A percentile compares a stretch with the other conserved stretches of the same genome.
Evolutionary conservation across 2,113 vertebrate species (phyloP).

Genomic region (Rhabdornis inornatus): DNA sequence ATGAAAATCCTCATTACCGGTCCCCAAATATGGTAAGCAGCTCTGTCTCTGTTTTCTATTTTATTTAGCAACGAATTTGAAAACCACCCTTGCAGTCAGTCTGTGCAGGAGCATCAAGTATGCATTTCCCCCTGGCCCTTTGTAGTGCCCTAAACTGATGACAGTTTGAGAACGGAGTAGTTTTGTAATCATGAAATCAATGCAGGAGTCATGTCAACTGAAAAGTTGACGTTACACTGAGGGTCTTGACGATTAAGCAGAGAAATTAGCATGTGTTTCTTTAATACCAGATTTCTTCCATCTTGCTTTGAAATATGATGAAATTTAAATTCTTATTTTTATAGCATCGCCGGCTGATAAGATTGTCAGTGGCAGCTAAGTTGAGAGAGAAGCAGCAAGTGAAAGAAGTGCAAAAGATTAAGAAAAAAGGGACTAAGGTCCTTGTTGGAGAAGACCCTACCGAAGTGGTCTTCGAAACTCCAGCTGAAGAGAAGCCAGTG

Average conservation of each 20-base stretch:
- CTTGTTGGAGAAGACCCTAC: constrained; percentile 81
- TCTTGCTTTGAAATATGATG: neutral
- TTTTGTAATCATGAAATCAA: neutral
- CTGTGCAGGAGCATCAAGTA: neutral
- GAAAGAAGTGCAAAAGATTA: constrained; percentile 84
- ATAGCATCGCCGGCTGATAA: constrained; percentile 84
- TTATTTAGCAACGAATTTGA: neutral
- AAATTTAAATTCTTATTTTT: neutral
- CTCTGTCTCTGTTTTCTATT: neutral
- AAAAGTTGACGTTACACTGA: neutral
- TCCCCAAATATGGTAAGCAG: constrained; percentile 90
- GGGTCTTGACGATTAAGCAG: neutral
- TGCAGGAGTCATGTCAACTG: neutral
- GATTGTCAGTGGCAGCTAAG: constrained; percentile 82
- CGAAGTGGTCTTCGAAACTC: constrained; percentile 84
- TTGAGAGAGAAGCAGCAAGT: constrained; percentile 88
- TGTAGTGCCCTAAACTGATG: neutral
- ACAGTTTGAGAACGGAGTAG: neutral
- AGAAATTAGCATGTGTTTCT: neutral
- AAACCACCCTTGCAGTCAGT: neutral
- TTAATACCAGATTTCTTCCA: neutral
- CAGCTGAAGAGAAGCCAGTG: constrained; percentile 79
- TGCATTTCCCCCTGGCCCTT: neutral
- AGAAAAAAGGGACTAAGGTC: constrained; percentile 74
- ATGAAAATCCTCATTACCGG: constrained; percentile 88